These are phyloP conservation scores for Ashinkailepas kermadecensis DNA, from an alignment of 2,888 invertebrate genomes.

Conservation along the genomic window DNA sequence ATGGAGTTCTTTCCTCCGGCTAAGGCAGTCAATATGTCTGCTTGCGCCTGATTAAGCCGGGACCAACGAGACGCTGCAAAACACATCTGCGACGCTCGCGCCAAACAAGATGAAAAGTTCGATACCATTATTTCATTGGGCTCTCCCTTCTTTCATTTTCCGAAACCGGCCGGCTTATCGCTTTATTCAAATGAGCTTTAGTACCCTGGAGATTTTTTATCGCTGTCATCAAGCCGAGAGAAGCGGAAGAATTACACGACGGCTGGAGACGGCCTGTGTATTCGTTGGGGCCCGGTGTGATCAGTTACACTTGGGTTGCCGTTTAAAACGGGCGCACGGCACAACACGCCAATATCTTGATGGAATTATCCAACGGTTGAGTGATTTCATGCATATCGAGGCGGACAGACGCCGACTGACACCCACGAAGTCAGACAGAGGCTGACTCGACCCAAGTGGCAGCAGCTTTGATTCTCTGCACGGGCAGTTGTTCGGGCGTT, in stretches of 20 bases:
- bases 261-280: not conserved
- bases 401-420: too few relatives aligned
- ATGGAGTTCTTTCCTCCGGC: not conserved
- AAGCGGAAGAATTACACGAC: not conserved
- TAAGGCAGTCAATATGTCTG: constrained; percentile 11
- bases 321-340: too few relatives aligned
- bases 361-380: not conserved
- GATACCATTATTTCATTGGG: constrained; percentile 18
- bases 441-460: too few relatives aligned
- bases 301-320: not conserved
- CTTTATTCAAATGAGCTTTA: constrained; percentile 23
- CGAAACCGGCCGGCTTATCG: constrained; percentile 12
- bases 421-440: too few relatives aligned
- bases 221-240: constrained; percentile 11
- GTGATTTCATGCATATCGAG: not conserved
- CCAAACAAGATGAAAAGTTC: constrained; percentile 21
- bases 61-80: not conserved
- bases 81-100: not conserved
- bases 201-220: constrained; percentile 22
- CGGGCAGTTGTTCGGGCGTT: not conserved
- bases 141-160: constrained; percentile 21
- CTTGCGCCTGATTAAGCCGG: constrained; percentile 14
- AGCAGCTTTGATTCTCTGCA: too few relatives aligned
- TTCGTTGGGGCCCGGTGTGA: not conserved
- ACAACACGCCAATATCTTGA: not conserved